Conservation (phyloP, 53 echinoderm and acorn worm genomes). For the Patiria pectinifera region DNA sequence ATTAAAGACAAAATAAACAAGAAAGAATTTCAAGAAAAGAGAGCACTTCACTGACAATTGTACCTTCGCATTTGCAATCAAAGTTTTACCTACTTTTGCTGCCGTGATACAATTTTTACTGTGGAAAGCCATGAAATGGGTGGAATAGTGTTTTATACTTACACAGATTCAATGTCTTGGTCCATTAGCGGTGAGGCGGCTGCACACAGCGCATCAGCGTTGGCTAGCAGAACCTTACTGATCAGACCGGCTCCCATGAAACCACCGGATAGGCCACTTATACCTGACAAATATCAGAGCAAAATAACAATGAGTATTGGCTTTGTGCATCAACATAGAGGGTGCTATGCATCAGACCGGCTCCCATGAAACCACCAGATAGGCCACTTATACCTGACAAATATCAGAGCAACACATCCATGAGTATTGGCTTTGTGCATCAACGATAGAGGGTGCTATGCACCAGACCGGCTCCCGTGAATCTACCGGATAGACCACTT, state of each 20-base stretch:
- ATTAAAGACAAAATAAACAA: background rate
- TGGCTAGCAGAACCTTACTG: slow-evolving; percentile 95
- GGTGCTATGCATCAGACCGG: slow-evolving; percentile 51
- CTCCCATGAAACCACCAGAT: slow-evolving; percentile 79
- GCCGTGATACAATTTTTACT: too few relatives aligned
- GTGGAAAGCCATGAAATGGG: background rate
- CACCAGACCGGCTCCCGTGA: slow-evolving; percentile 76
- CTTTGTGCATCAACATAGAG: too few relatives aligned
- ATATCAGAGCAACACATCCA: background rate
- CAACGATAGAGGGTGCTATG: too few relatives aligned
- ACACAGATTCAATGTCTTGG: slow-evolving; percentile 93
- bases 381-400: slow-evolving; percentile 65
- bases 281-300: slow-evolving; percentile 12
- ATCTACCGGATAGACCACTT: slow-evolving; percentile 72
- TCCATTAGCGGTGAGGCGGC: slow-evolving; percentile 98
- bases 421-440: too few relatives aligned
- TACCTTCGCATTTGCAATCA: too few relatives aligned
- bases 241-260: slow-evolving; percentile 86
- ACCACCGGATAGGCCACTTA: slow-evolving; percentile 74
- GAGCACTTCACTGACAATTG: background rate
- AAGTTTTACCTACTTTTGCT: too few relatives aligned
- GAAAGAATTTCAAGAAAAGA: background rate
- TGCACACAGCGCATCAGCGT: slow-evolving; percentile 98
- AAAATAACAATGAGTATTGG: too few relatives aligned
- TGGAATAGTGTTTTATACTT: slow-evolving; percentile 56